phyloP scores from a whole-genome alignment of 2,113 vertebrate genomes.

The Xenopus borealis region DNA sequence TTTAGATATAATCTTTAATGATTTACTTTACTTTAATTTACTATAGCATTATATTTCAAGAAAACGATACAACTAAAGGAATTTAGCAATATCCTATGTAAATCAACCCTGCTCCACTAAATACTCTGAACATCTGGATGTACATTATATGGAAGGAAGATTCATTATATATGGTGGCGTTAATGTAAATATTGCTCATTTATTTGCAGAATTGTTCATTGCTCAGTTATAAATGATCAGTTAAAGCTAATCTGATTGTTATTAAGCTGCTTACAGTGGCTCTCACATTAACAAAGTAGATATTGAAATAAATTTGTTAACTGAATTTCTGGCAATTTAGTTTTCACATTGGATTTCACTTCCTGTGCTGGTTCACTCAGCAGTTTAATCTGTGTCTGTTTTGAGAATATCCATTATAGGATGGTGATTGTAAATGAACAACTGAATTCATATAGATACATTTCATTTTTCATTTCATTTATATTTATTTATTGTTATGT shows the following conservation, averaged over 20 bases:
- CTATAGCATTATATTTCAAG: no score
- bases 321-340: not conserved
- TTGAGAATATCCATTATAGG: not conserved
- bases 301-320: constrained; percentile 20
- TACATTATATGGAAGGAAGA: not conserved
- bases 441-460: not conserved
- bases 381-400: not conserved
- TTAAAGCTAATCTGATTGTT: constrained; percentile 26
- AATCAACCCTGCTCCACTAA: not conserved
- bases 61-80: no score
- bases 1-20: no score
- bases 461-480: no score
- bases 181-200: constrained; percentile 17
- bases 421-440: not conserved
- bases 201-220: not conserved
- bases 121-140: constrained; percentile 5
- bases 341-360: not conserved
- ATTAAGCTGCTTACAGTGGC: constrained; percentile 16
- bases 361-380: not conserved
- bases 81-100: no score
- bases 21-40: no score
- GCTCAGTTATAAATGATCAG: constrained; percentile 6
- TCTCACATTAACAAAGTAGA: constrained; percentile 9
- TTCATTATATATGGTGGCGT: not conserved
- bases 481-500: not conserved